Base-by-base conservation (phyloP, 2,797 vertebrate species). In the Leptoclinus maculatus region DNA sequence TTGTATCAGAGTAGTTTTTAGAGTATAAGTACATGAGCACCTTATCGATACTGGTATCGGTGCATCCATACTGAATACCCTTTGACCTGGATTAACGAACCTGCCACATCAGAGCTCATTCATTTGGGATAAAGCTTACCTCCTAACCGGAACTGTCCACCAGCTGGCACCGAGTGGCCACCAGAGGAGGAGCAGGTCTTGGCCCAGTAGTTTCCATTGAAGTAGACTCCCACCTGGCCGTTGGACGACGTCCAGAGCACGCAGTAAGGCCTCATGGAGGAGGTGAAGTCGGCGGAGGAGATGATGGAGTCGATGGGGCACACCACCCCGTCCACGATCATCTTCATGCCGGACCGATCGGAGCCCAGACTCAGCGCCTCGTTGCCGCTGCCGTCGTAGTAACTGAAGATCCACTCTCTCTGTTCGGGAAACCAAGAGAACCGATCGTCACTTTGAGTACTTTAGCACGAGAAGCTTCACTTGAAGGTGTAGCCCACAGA, bases 381-480 rank as follows among this genome's bases (percentile, higher is more conserved):
- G 16, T n/a, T 23, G 17, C 0, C 51, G 65, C 3, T 47, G 0
- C 23, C 29, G 64, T 91, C 80, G 0, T 65, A 75, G 90, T 98
- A 98, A 29, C 95, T 94, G 91, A 99, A 98, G 83, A 96, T 87
- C 73, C 87, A 95, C 94, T 96, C 96, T n/a, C 57, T 88, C 1
- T 85, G 89, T 25, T 39, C 47, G n/a, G 59, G 53, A 16, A 32
- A 19, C 5, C 6, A 1, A 19, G 3, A 68, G 9, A 66, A 36
- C 23, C 21, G 8, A 0, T 34, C 19, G 10, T 12, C 32, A 59
- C 56, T 32, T 57, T 57, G 27, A 57, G 27, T 19, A n/a, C 47
- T 54, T 13, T 4, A 51, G 47, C 47, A 51, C 10, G 0, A 51
- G n/a, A 51, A 51, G n/a, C n/a, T 41, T 51, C 47, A 51, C 47